Evolutionary conservation across 1,140 invertebrate genomes (phyloP).

Genomic region (Drosophila chauvacae): DNA sequence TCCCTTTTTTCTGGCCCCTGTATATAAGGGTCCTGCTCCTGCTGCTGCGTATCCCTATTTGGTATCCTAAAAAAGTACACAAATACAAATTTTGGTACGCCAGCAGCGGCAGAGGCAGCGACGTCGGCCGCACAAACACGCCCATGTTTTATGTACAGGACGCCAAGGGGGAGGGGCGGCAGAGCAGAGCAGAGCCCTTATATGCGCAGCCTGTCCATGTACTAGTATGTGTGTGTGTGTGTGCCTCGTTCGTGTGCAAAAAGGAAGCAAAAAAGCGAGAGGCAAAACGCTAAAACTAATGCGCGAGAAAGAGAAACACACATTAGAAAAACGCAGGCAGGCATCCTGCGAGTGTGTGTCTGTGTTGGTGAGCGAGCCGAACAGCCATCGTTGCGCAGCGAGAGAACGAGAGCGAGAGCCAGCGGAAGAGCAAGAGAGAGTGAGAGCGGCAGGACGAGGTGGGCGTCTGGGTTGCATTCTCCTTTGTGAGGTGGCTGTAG

Average conservation of each 20-base stretch:
- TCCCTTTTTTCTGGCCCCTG: constrained; percentile 38
- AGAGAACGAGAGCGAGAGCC: constrained; percentile 39
- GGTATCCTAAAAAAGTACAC: constrained; percentile 84
- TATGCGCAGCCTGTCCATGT: constrained; percentile 44
- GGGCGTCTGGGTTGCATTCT: constrained; percentile 34
- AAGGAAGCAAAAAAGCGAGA: constrained; percentile 84
- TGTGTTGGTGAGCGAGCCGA: constrained; percentile 55
- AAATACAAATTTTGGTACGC: constrained; percentile 71
- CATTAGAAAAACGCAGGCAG: constrained; percentile 71
- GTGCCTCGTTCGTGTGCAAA: constrained; percentile 41
- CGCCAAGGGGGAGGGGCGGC: constrained; percentile 40
- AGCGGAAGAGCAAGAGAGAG: constrained; percentile 15
- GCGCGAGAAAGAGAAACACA: constrained; percentile 83
- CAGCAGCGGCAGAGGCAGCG: constrained; percentile 58
- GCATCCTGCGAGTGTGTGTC: constrained; percentile 14
- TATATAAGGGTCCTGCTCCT: constrained; percentile 48
- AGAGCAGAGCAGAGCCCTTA: constrained; percentile 23
- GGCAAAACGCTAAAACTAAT: constrained; percentile 84
- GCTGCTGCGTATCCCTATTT: constrained; percentile 75
- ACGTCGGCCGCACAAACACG: constrained; percentile 74
- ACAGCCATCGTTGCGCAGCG: constrained; percentile 62
- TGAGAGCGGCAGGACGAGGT: constrained; percentile 30
- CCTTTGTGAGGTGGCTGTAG: not conserved
- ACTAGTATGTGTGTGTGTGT: constrained; percentile 15
- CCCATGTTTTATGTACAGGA: constrained; percentile 81